Evolutionary conservation across 2,113 vertebrate genomes (phyloP), one percentile per base, ranked within the genome.

Genomic region (Glareola pratincola): DNA sequence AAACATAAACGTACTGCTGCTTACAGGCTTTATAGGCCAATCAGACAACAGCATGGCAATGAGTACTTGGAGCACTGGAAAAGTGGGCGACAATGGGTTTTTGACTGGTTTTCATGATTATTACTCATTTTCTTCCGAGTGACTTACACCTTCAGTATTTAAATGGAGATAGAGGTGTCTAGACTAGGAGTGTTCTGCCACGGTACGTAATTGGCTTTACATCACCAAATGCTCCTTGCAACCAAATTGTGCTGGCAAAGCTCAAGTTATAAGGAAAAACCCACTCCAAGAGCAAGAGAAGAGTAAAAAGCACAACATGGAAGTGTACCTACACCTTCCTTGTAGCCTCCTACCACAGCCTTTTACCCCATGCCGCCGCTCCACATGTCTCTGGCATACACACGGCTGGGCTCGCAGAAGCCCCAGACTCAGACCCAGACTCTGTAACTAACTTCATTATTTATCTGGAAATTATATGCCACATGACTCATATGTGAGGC

Each of bases 351-450:
- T 39, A 24, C 29, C 15, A 66, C 8, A 45, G 24, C 29, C 47
- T 59, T 36, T 77, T 71, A 90, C 9, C 34, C 16, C 6, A 1
- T 77, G 14, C 37, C 64, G 76, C 60, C 3, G 1, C 7, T 60
- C 27, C 53, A 77, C 29, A 8, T 0, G 0, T 51, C 53, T 54
- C 47, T n/a, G n/a, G 15, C 0, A 0, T n/a, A 20, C 10, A 13
- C 16, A n/a, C 0, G 0, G 50, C 76, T 47, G 26, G n/a, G 37
- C 23, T 47, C 3, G 0, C 29, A 36, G n/a, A 23, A 81, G 17
- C 27, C 37, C 47, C 72, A 80, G 69, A 34, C 63, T 77, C 81
- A 78, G 32, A 67, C 21, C 5, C 27, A 60, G 41, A 27, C 47
- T 74, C 72, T 51, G 64, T 39, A 88, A 77, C 9, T 37, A 85